Conservation (phyloP, 1,140 invertebrate species). For the Goniozus legneri region DNA sequence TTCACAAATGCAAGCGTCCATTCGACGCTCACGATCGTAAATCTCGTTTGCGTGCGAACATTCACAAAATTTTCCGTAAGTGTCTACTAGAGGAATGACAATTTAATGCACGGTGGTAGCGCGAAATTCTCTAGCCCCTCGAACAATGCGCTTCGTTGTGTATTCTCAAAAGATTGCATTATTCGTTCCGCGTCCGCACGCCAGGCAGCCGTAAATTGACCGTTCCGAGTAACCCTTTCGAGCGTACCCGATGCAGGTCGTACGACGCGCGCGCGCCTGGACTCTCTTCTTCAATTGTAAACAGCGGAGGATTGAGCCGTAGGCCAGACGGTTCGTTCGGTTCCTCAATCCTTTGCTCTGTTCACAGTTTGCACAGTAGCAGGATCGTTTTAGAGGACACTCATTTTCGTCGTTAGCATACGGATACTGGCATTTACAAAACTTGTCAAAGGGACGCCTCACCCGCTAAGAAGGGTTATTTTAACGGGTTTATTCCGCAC, state of each 20-base stretch:
- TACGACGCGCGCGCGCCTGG: background rate
- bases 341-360: background rate
- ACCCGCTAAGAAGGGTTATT: too few species aligned
- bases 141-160: constrained; percentile 4
- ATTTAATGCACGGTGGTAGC: constrained; percentile 1
- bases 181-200: background rate
- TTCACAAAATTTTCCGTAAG: background rate
- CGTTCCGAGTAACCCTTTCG: constrained; percentile 7
- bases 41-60: constrained; percentile 6
- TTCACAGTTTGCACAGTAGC: too few species aligned
- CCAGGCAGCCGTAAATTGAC: constrained; percentile 5
- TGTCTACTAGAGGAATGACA: background rate
- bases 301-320: constrained; percentile 6
- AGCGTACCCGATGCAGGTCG: background rate
- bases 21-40: constrained; percentile 1
- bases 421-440: too few species aligned
- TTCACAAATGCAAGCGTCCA: background rate
- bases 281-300: too few species aligned
- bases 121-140: too few species aligned
- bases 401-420: too few species aligned
- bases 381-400: too few species aligned
- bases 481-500: too few species aligned
- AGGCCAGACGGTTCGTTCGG: background rate
- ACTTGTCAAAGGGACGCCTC: too few species aligned
- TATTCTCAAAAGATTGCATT: constrained; percentile 7